Percentiles rank a stretch among this genome's conserved stretches.
Conservation (phyloP, 2,113 vertebrate genomes). For the Pipra filicauda region DNA sequence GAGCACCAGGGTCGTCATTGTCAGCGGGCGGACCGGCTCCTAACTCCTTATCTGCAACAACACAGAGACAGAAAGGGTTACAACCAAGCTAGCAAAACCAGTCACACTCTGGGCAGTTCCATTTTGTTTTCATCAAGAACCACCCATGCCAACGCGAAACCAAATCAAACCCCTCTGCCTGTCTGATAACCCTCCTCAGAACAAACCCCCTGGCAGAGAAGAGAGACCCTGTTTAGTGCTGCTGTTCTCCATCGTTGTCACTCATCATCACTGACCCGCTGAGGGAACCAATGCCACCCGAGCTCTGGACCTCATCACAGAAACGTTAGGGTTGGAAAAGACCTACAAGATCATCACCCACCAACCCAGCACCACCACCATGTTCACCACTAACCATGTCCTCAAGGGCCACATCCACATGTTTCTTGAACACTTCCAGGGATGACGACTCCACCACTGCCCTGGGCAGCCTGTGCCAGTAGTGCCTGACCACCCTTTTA, state of each 20-base stretch:
- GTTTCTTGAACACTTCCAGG: not conserved
- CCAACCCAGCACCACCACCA: not conserved
- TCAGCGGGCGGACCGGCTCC: constrained; percentile 79
- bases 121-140: not conserved
- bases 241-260: rapidly evolving
- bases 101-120: rapidly evolving
- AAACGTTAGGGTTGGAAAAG: not conserved
- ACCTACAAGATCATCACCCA: not conserved
- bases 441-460: not conserved
- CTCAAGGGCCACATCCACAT: not conserved
- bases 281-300: rapidly evolving
- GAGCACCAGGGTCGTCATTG: constrained; percentile 87
- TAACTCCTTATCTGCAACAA: constrained; percentile 83
- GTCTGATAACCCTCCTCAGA: not conserved
- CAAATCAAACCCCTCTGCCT: not conserved
- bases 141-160: rapidly evolving
- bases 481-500: rapidly evolving
- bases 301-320: not conserved
- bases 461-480: not conserved
- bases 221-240: rapidly evolving
- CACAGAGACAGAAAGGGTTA: not conserved
- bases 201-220: not conserved
- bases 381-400: not conserved
- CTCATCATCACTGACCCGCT: not conserved
- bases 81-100: not conserved